These are phyloP conservation scores for Athrips mouffetella DNA, from an alignment of 2,888 invertebrate species.

Conservation along the genomic window DNA sequence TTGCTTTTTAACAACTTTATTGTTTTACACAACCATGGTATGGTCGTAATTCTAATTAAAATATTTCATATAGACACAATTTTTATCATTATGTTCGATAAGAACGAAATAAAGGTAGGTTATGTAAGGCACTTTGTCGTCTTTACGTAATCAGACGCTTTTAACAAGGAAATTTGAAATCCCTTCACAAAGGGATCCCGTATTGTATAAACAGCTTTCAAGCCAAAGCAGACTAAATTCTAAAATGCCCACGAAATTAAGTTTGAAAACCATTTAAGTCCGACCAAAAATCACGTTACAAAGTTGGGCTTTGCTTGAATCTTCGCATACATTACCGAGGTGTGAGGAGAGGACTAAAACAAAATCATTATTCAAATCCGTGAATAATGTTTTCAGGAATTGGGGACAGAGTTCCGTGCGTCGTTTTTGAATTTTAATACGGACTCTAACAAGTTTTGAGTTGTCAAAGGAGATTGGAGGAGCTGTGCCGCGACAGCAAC, in stretches of 20 bases:
- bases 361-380: slow-evolving; percentile 77
- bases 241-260: slow-evolving; percentile 58
- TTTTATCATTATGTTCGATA: no score
- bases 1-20: slow-evolving; percentile 8
- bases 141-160: slow-evolving; percentile 3
- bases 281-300: slow-evolving; percentile 70
- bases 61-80: neutral
- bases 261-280: slow-evolving; percentile 72
- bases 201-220: slow-evolving; percentile 47
- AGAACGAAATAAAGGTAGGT: no score
- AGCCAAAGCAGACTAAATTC: slow-evolving; percentile 27
- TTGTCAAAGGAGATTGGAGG: slow-evolving; percentile 72
- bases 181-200: slow-evolving; percentile 22
- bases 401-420: slow-evolving; percentile 68
- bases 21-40: neutral
- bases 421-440: slow-evolving; percentile 79
- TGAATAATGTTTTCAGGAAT: slow-evolving; percentile 77
- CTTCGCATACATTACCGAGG: slow-evolving; percentile 71
- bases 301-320: slow-evolving; percentile 53
- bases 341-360: slow-evolving; percentile 62
- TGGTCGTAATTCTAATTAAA: neutral
- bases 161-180: slow-evolving; percentile 6
- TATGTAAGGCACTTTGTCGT: neutral
- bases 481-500: slow-evolving; percentile 34
- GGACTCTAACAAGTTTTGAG: slow-evolving; percentile 75